Base-by-base conservation (phyloP, 2,113 vertebrate species). In the Laterallus jamaicensis region DNA sequence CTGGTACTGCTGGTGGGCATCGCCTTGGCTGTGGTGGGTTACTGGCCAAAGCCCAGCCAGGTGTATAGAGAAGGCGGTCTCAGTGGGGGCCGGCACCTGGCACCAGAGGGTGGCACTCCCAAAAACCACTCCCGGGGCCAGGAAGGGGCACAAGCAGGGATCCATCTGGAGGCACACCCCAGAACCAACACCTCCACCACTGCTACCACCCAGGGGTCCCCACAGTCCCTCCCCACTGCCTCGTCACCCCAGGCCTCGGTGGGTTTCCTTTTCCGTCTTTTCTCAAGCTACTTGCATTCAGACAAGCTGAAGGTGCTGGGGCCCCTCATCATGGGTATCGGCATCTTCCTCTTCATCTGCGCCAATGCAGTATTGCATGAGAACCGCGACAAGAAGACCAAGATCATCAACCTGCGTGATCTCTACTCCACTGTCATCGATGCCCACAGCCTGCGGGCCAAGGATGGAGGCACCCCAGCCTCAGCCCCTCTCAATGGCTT, bases 401-500 rank as follows among this genome's bases (percentile, higher is more conserved):
- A 99, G 96, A 98, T 99, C 81, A 99, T 99, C 96, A 99, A 99
- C 95, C 96, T 99, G 80, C 98, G 99, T 70, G 99, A 99, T 97
- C 99, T 99, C 93, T 99, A 99, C 96, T 99, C 99, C 87, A 99
- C 99, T 0, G 99, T 99, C 85, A 99, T 99, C 6, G 99, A 99
- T 93, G 98, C 99, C 52, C 99, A 99, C 97, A 99, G 98, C 82
- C 97, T 99, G 31, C 98, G 99, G 35, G 97, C 98, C 54, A 99
- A 99, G 96, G 99, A 99, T 39, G 92, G 97, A 52, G 90, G 94
- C 2, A 88, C 95, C 1, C 91, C 96, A 0, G 95, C 96, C 5
- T 79, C 97, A 8, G 91, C 97, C 0, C 99, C 99, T 5, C 97
- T 99, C 50, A 99, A 99, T 0, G 99, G 99, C 77, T 98, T 99